Conservation (phyloP, 2,113 vertebrate species). For the Bettongia penicillata region DNA sequence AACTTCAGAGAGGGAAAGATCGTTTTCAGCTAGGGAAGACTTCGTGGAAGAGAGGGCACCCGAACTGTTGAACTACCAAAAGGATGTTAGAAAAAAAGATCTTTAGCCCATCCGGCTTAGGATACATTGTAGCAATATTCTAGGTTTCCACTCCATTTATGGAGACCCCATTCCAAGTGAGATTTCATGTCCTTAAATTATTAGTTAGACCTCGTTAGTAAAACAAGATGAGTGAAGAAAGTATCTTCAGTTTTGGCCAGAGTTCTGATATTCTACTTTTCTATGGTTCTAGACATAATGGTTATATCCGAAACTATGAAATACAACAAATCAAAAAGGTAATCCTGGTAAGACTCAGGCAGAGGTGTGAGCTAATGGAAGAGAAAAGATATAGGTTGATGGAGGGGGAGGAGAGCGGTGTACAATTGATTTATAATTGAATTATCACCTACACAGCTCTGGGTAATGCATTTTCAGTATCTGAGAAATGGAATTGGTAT, state of each 20-base stretch:
- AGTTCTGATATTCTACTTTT: neutral
- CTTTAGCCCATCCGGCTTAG: neutral
- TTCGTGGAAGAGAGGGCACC: neutral
- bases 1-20: neutral
- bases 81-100: neutral
- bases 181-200: neutral
- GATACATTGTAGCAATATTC: neutral
- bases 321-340: neutral
- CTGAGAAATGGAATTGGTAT: slow-evolving; percentile 5
- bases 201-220: neutral
- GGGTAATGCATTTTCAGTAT: neutral
- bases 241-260: neutral
- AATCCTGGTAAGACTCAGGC: neutral
- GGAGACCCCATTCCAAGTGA: neutral
- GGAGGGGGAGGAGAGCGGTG: too few relatives aligned
- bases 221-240: neutral
- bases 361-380: too few relatives aligned
- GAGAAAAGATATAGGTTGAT: neutral
- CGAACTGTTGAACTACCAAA: neutral
- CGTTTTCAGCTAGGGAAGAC: neutral
- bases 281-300: neutral
- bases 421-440: neutral
- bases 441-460: neutral
- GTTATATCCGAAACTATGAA: neutral
- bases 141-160: neutral